These are phyloP conservation scores for Papio anubis DNA, from an alignment of 2,113 vertebrate genomes.

Conservation along the genomic window DNA sequence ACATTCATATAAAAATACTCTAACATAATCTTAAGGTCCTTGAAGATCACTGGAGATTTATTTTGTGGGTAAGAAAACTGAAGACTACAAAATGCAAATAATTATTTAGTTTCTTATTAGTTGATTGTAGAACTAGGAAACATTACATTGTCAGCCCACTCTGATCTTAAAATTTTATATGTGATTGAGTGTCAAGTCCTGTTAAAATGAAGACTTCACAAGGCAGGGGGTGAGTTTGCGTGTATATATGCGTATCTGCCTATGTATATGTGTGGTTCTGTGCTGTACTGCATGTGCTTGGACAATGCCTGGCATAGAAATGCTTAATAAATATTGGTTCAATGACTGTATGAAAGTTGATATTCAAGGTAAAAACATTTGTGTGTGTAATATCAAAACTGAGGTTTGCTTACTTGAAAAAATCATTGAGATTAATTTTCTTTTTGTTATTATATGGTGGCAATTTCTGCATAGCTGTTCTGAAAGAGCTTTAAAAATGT, in stretches of 20 bases:
- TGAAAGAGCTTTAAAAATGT: not conserved
- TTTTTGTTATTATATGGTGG: not conserved
- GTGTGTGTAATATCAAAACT: not conserved
- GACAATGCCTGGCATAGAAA: not conserved
- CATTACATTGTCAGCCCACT: not conserved
- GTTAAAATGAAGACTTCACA: not conserved
- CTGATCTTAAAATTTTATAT: not conserved
- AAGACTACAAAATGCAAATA: not conserved
- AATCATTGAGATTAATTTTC: not conserved
- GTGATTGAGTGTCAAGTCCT: not conserved
- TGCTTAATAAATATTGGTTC: not conserved
- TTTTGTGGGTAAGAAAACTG: not conserved
- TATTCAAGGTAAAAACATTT: not conserved
- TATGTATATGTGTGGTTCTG: not conserved
- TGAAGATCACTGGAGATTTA: not conserved
- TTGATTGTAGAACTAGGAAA: not conserved
- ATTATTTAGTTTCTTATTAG: not conserved
- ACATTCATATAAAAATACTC: not conserved
- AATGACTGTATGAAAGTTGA: not conserved
- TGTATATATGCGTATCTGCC: fast-evolving
- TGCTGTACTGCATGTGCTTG: fast-evolving
- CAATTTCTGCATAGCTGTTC: not conserved
- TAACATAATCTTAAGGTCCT: not conserved
- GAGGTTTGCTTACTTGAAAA: not conserved
- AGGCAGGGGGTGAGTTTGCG: fast-evolving